Conservation (phyloP, 2,797 vertebrate species). For the Chlorospingus semifuscus region DNA sequence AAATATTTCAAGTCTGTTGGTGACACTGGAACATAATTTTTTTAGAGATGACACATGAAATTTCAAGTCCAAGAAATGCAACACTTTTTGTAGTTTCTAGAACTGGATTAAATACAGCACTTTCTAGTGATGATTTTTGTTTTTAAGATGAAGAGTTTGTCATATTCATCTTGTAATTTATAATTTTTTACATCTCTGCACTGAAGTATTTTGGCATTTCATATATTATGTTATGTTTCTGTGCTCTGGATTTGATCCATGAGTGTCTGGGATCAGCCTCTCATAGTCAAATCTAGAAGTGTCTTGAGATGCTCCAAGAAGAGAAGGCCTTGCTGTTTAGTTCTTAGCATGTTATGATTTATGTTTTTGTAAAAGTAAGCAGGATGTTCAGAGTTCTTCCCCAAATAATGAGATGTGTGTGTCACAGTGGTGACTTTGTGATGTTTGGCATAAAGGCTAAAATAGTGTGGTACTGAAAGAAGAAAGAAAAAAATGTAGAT, state of each 20-base stretch:
- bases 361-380: not conserved
- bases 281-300: not conserved
- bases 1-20: not conserved
- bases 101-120: not conserved
- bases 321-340: not conserved
- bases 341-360: not conserved
- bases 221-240: not conserved
- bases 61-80: not conserved
- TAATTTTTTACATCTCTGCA: not conserved
- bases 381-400: not conserved
- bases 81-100: not conserved
- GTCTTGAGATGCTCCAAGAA: not conserved
- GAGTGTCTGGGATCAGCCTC: not conserved
- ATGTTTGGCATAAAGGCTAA: not conserved
- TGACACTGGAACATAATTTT: not conserved
- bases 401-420: not conserved
- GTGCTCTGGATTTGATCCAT: not conserved
- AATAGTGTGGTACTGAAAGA: not conserved
- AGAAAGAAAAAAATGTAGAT: not conserved
- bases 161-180: not conserved
- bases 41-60: not conserved
- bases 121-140: not conserved
- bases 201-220: not conserved
- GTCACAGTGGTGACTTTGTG: rapidly evolving
- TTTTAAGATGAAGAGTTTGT: not conserved